phyloP scores from a whole-genome alignment of 23 tunicate species.

The Trididemnum clinides region DNA sequence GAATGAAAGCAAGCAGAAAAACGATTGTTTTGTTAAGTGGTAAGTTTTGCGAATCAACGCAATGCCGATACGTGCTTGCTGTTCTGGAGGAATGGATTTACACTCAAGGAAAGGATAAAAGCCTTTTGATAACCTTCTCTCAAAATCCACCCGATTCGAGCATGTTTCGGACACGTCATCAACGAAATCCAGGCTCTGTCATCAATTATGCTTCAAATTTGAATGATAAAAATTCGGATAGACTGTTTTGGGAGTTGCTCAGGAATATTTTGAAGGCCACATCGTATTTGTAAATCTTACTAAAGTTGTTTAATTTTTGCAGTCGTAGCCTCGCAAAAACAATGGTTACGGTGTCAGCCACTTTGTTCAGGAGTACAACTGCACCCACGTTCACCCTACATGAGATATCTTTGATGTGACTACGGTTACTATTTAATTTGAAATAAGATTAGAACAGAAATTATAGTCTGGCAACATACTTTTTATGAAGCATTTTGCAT shows the following conservation, averaged over 20 bases:
- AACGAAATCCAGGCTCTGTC: neutral
- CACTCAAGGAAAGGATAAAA: neutral
- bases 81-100: slow-evolving; percentile 11
- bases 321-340: too few species aligned
- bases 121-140: neutral
- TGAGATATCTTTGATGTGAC: too few species aligned
- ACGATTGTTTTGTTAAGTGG: neutral
- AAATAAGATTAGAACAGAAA: too few species aligned
- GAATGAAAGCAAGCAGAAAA: slow-evolving; percentile 34
- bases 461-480: too few species aligned
- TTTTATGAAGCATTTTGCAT: too few species aligned
- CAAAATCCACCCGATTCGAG: neutral
- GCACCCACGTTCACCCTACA: too few species aligned
- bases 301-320: too few species aligned
- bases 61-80: slow-evolving; percentile 17
- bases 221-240: neutral
- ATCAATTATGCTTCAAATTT: neutral
- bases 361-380: too few species aligned
- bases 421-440: too few species aligned
- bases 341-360: too few species aligned
- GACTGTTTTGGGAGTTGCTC: neutral
- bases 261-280: too few species aligned
- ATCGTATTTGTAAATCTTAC: too few species aligned
- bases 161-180: neutral
- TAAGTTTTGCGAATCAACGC: neutral